Conservation (phyloP, 2,888 invertebrate species). For the Bellardia pandia region DNA sequence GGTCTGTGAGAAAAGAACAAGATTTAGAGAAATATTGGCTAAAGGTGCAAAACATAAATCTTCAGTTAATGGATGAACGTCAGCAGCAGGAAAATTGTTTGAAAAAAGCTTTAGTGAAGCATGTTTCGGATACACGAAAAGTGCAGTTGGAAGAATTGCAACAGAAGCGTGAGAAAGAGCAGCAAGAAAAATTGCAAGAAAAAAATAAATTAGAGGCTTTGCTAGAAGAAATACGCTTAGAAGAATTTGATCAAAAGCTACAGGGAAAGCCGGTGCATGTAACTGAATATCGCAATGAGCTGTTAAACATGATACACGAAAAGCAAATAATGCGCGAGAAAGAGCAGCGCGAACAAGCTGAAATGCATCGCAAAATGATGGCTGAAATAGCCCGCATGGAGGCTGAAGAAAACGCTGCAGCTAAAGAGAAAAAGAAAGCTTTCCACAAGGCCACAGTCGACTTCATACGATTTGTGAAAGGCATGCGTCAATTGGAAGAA, state of each 20-base stretch:
- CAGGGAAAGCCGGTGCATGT: slow-evolving; percentile 37
- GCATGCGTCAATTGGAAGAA: slow-evolving; percentile 77
- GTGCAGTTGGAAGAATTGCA: slow-evolving; percentile 73
- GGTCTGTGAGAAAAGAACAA: slow-evolving; percentile 75
- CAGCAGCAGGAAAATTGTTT: slow-evolving; percentile 75
- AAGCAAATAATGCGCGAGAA: slow-evolving; percentile 69
- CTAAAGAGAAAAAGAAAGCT: slow-evolving; percentile 73
- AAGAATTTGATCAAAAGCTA: slow-evolving; percentile 75
- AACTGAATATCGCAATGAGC: slow-evolving; percentile 76
- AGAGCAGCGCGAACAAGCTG: slow-evolving; percentile 73
- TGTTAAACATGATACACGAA: slow-evolving; percentile 75
- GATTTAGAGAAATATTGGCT: slow-evolving; percentile 78
- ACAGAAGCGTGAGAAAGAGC: slow-evolving; percentile 68
- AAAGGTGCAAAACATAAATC: slow-evolving; percentile 76
- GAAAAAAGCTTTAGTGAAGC: slow-evolving; percentile 74
- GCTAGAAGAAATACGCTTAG: slow-evolving; percentile 76
- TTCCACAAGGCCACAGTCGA: slow-evolving; percentile 77
- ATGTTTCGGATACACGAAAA: slow-evolving; percentile 74
- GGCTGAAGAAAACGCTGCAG: slow-evolving; percentile 73
- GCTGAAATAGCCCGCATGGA: slow-evolving; percentile 77
- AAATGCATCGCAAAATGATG: slow-evolving; percentile 77
- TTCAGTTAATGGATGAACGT: slow-evolving; percentile 73
- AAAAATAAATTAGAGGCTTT: slow-evolving; percentile 73
- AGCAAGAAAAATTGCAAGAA: slow-evolving; percentile 74
- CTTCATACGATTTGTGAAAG: slow-evolving; percentile 78